Base-by-base conservation (phyloP, 2,888 invertebrate species). In the Aplocera efformata region DNA sequence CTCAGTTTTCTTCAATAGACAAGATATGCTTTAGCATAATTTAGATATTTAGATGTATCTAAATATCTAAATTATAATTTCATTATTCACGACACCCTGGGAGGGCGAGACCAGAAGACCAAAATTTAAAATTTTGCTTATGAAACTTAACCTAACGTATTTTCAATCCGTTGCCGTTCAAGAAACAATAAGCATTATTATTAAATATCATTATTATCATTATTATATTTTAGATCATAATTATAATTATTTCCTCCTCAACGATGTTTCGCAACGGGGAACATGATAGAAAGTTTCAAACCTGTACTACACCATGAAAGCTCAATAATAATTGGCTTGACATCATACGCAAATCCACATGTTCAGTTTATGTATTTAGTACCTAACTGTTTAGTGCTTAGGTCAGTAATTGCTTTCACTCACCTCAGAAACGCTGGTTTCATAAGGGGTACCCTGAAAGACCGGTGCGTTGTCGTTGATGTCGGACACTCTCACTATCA, bases 391-490 rank as follows among this genome's bases (percentile, higher is more conserved):
- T n/a, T 26, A 28, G 11, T 7, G 3, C 10, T 28, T 29, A 35
- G 38, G 37, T 34, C 29, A 26, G 25, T 29, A 30, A 37, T 45
- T 9, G 11, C 22, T 11, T 32, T 10, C 11, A 10, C 25, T 37
- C 88, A 96, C 96, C 93, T 97, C 96, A 20, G 96, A 93, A 54
- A 96, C 94, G 48, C 91, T 93, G 42, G 94, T 92, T 79, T 94
- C 93, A 73, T 96, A 96, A 30, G 96, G 95, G 44, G 93, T 93
- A 68, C 94, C 94, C 70, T 94, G 90, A 81, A 97, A 96, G 65
- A 92, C 90, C 17, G 96, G 96, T 35, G 94, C 92, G 80, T 97
- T 97, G 81, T 97, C 96, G 72, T 97, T 96, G 72, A 96, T 92
- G 83, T 97, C 96, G 23, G 95, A 95, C 61, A 96, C 94, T 80